Evolutionary conservation across 2,113 vertebrate genomes (phyloP).

Genomic region (Nasalis larvatus): DNA sequence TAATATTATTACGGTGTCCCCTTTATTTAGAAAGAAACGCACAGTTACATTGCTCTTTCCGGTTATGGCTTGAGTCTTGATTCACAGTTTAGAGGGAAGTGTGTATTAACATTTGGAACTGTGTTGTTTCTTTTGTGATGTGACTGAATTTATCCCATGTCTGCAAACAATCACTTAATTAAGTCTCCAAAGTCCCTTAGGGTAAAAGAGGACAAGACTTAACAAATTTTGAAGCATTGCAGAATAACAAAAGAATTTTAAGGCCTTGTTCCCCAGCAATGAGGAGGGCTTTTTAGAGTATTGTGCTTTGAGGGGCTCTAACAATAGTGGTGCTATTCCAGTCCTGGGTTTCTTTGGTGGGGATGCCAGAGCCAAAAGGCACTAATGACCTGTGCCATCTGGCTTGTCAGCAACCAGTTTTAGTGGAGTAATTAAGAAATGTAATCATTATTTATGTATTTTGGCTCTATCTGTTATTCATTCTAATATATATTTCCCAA

Average conservation of each 20-base stretch:
- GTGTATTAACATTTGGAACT: slow-evolving; percentile 15
- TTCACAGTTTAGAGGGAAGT: background rate
- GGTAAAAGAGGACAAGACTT: slow-evolving; percentile 42
- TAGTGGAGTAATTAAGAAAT: background rate
- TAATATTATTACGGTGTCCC: background rate
- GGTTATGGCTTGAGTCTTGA: background rate
- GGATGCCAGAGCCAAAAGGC: background rate
- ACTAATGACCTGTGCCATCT: background rate
- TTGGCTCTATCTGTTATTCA: background rate
- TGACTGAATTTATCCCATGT: slow-evolving; percentile 2
- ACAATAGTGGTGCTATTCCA: background rate
- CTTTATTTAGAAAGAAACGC: background rate
- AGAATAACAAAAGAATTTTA: slow-evolving; percentile 58
- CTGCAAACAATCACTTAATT: slow-evolving; percentile 63
- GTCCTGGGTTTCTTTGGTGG: background rate
- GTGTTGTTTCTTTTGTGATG: slow-evolving; percentile 49
- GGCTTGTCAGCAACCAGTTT: background rate
- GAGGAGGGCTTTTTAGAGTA: background rate
- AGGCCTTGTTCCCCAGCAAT: slow-evolving; percentile 50
- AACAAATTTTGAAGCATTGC: slow-evolving; percentile 16
- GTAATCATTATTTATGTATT: background rate
- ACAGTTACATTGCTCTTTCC: background rate
- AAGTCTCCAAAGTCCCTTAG: slow-evolving; percentile 44
- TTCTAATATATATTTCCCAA: background rate
- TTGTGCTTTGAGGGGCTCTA: background rate